These are phyloP conservation scores for Nebria salina DNA, from an alignment of 2,888 invertebrate genomes.

Conservation along the genomic window DNA sequence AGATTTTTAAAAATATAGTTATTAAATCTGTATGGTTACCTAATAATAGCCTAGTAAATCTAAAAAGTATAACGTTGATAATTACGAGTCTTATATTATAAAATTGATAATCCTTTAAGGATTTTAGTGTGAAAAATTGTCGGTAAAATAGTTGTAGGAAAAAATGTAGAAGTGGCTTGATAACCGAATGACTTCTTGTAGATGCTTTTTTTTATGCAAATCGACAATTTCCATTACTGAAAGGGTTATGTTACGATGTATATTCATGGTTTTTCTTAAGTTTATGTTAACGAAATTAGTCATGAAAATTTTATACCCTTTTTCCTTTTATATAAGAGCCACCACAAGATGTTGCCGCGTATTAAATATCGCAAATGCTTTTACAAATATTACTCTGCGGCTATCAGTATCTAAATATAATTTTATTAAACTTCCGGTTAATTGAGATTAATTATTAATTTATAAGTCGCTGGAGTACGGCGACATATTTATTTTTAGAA, in stretches of 20 bases:
- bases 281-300: constrained; percentile 26
- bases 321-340: not conserved
- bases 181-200: constrained; percentile 13
- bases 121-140: not conserved
- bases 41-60: not conserved
- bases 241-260: constrained; percentile 35
- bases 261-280: constrained; percentile 26
- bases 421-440: not conserved
- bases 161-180: not conserved
- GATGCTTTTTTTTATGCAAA: constrained; percentile 35
- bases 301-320: constrained; percentile 5
- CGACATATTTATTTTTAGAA: not conserved
- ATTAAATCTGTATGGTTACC: not conserved
- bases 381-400: not conserved
- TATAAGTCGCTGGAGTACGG: not conserved
- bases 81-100: not conserved
- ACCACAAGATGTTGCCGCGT: not conserved
- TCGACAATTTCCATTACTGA: constrained; percentile 33
- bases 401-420: not conserved
- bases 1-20: not conserved
- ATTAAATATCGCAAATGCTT: constrained; percentile 1
- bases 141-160: not conserved
- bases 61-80: not conserved
- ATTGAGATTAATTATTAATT: not conserved
- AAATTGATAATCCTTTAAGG: not conserved